Conservation (phyloP, 2,797 vertebrate genomes). For the Nannoperca australis region DNA sequence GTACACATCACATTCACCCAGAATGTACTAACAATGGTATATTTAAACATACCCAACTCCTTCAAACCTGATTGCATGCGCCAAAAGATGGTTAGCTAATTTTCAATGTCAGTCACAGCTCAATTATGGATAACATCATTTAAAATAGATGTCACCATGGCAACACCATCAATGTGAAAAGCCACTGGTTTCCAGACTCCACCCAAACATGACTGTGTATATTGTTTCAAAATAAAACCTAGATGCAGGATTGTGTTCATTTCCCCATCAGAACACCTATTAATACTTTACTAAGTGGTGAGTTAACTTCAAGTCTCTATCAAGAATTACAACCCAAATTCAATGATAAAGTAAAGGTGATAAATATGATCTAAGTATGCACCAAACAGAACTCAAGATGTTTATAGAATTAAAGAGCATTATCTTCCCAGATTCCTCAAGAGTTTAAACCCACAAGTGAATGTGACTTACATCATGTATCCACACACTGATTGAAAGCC, state of each 20-base stretch:
- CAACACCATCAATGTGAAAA: conserved; percentile 58
- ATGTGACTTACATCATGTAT: conserved; percentile 42
- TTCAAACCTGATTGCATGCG: conserved; percentile 76
- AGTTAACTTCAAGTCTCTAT: conserved; percentile 47
- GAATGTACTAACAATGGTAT: conserved; percentile 58
- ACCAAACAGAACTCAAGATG: conserved; percentile 42
- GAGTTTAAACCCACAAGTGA: conserved; percentile 46
- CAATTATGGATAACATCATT: conserved; percentile 46
- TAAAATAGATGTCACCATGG: conserved; percentile 52
- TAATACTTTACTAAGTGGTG: conserved; percentile 31
- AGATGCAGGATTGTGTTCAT: conserved; percentile 35
- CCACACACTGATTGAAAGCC: conserved; percentile 40
- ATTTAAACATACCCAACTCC: conserved; percentile 60
- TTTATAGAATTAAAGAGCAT: conserved; percentile 33
- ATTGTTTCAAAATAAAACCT: conserved; percentile 45
- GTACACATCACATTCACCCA: conserved; percentile 74
- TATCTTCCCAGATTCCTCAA: conserved; percentile 39
- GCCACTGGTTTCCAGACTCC: conserved; percentile 55
- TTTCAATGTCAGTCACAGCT: conserved; percentile 63
- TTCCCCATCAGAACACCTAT: conserved; percentile 34
- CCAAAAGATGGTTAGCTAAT: conserved; percentile 62
- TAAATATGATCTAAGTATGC: conserved; percentile 44
- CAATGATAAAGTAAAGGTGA: conserved; percentile 46
- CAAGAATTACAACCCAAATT: conserved; percentile 44
- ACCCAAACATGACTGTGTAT: conserved; percentile 45